phyloP scores from a whole-genome alignment of 2,797 vertebrate species.

The Tachyglossus aculeatus region DNA sequence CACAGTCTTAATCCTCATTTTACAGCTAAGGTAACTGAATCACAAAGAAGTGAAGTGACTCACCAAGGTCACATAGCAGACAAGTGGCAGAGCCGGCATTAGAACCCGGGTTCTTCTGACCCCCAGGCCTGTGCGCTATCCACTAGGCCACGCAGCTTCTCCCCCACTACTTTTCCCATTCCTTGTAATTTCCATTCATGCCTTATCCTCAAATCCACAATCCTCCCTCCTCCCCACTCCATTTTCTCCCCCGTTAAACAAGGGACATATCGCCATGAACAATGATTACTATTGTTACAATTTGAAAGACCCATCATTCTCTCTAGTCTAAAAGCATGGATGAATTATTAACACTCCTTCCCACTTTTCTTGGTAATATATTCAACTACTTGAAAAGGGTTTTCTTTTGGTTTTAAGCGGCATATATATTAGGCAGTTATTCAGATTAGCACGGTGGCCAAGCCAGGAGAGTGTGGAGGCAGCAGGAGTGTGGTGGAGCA shows the following conservation, averaged over 20 bases:
- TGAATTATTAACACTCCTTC: constrained; percentile 65
- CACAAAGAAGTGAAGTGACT: too few relatives aligned
- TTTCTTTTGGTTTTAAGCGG: constrained; percentile 48
- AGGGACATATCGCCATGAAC: constrained; percentile 50
- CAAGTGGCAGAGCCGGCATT: too few relatives aligned
- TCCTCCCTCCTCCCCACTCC: too few relatives aligned
- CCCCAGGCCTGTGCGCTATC: too few relatives aligned
- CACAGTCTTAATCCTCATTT: too few relatives aligned
- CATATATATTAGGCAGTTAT: constrained; percentile 18
- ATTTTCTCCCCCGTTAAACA: constrained; percentile 48
- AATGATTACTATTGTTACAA: constrained; percentile 59
- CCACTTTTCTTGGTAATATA: constrained; percentile 52
- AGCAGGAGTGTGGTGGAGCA: not conserved
- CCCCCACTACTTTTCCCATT: too few relatives aligned
- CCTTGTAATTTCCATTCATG: too few relatives aligned
- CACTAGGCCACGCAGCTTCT: too few relatives aligned
- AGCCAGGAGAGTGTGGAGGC: not conserved
- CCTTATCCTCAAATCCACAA: too few relatives aligned
- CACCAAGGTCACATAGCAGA: too few relatives aligned
- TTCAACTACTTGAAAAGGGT: constrained; percentile 51
- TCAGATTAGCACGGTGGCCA: constrained; percentile 28
- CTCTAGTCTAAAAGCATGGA: constrained; percentile 52
- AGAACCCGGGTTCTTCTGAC: too few relatives aligned
- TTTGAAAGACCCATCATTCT: constrained; percentile 60
- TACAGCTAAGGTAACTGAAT: too few relatives aligned